phyloP scores from a whole-genome alignment of 1,140 invertebrate genomes.

The Nephila pilipes region DNA sequence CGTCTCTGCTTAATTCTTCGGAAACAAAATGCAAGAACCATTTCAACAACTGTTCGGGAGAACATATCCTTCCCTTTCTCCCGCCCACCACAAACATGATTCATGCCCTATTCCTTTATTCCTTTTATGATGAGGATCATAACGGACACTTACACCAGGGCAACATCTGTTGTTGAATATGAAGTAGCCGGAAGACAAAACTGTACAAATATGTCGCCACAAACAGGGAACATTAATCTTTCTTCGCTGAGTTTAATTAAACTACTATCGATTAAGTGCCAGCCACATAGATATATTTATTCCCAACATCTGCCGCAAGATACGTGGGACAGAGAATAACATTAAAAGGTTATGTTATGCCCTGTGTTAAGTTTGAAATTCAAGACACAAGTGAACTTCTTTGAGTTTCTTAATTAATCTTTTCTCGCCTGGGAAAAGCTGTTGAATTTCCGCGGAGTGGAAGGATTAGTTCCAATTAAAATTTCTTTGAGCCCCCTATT shows the following conservation, averaged over 20 bases:
- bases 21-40: slow-evolving; percentile 2
- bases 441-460: background rate
- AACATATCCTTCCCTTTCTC: background rate
- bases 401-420: slow-evolving; percentile 10
- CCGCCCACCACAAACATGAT: background rate
- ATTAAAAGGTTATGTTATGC: slow-evolving; percentile 32
- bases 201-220: slow-evolving; percentile 34
- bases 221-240: slow-evolving; percentile 23
- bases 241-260: slow-evolving; percentile 33
- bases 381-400: background rate
- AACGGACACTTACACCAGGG: slow-evolving; percentile 25
- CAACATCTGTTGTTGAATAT: slow-evolving; percentile 39
- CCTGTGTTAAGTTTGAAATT: slow-evolving; percentile 25
- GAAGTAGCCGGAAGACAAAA: slow-evolving; percentile 18
- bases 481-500: background rate
- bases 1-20: background rate
- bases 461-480: background rate
- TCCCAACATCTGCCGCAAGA: background rate
- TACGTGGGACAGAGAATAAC: background rate
- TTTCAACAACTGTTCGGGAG: slow-evolving; percentile 7
- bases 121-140: slow-evolving; percentile 5
- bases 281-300: background rate
- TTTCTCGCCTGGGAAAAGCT: background rate
- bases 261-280: slow-evolving; percentile 2
- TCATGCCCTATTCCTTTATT: background rate